Evolutionary conservation across 2,797 vertebrate species (phyloP).

Genomic region (Lemur catta): DNA sequence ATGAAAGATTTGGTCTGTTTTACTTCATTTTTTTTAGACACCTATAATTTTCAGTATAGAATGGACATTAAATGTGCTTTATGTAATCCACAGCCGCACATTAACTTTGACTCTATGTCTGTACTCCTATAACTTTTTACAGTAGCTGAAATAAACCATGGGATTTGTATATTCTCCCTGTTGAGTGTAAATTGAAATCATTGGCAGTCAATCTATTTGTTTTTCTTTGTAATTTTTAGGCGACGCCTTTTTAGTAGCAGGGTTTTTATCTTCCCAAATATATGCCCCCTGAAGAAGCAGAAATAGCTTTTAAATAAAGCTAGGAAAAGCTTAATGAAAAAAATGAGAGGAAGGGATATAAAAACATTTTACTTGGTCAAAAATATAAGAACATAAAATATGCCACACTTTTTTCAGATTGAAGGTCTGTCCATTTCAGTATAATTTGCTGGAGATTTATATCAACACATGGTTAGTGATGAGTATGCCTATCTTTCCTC

Average conservation of each 20-base stretch:
- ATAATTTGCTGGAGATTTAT: not conserved
- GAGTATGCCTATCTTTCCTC: not conserved
- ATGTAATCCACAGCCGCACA: not conserved
- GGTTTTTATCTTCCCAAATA: not conserved
- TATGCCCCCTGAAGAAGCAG: not conserved
- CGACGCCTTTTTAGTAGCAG: not conserved
- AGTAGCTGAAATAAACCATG: not conserved
- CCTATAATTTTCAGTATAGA: not conserved
- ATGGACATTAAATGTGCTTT: not conserved
- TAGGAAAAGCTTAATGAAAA: not conserved
- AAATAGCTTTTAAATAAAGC: not conserved
- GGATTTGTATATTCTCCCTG: not conserved
- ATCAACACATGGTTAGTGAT: not conserved
- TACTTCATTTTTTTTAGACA: not conserved
- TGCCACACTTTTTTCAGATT: not conserved
- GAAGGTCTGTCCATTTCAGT: not conserved
- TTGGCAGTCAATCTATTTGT: not conserved
- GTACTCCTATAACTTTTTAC: not conserved
- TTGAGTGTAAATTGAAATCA: not conserved
- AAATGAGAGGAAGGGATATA: not conserved
- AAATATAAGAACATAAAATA: not conserved
- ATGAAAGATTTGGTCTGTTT: not conserved
- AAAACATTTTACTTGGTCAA: not conserved
- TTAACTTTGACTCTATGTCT: not conserved
- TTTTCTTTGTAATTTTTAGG: not conserved